A percentile compares a stretch with the other conserved stretches of the same genome.
Evolutionary conservation across 2,113 vertebrate genomes (phyloP).

Genomic region (Cyanoderma ruficeps): DNA sequence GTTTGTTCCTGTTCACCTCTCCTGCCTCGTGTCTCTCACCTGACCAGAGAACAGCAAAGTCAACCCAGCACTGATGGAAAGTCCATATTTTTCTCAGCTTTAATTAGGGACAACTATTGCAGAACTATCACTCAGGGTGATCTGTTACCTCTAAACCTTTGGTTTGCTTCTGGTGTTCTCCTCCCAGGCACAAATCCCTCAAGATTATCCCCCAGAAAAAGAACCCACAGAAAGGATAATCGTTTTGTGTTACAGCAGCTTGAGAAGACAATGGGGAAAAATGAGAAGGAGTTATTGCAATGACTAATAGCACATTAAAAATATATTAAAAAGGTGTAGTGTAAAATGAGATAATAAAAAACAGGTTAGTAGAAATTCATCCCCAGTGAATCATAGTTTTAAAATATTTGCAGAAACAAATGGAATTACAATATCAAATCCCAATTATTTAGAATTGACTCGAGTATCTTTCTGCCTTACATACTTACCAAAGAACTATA

Average conservation of each 20-base stretch:
- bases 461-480: background rate
- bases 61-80: background rate
- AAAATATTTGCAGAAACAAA: conserved; percentile 68
- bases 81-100: background rate
- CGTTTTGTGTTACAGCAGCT: background rate
- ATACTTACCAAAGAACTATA: conserved; percentile 19
- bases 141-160: background rate
- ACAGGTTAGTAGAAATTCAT: conserved; percentile 46
- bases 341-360: conserved; percentile 65
- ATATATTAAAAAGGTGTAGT: conserved; percentile 50
- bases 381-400: conserved; percentile 58
- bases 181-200: background rate
- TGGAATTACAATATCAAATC: conserved; percentile 61
- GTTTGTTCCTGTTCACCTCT: background rate
- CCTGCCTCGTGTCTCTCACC: background rate
- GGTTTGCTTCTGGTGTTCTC: background rate
- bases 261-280: conserved; percentile 24
- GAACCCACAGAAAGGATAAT: background rate
- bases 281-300: conserved; percentile 27
- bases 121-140: background rate
- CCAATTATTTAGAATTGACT: conserved; percentile 67
- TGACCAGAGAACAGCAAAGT: background rate
- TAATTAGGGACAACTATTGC: background rate
- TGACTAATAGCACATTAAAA: conserved; percentile 51
- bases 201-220: background rate